Evolutionary conservation across 2,797 vertebrate species (phyloP), one percentile per base, ranked within the genome.

Genomic region (Philypnodon macrostomus): DNA sequence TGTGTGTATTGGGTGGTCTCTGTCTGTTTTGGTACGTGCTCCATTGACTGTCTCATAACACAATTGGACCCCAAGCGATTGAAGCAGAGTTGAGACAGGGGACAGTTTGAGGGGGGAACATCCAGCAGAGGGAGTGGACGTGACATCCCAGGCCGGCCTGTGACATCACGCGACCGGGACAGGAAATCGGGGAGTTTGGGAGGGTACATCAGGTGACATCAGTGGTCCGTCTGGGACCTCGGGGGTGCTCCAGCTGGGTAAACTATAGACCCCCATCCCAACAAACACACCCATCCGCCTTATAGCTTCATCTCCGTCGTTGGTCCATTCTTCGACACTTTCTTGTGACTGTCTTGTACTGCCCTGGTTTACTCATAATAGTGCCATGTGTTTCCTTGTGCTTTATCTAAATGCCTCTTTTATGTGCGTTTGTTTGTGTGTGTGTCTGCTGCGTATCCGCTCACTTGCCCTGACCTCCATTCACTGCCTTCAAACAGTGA

Each of bases 91-190:
- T 68, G 79, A 74, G 73, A 75, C 60, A 59, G 44, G 59, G 64
- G 46, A 51, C 45, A 38, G 34, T 21, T 9, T 10, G 5, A 54
- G 50, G 39, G 21, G 47, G 74, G 44, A 41, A 39, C 49, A n/a
- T n/a, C n/a, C n/a, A 49, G 30, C 3, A 14, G 53, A 55, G 63
- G 52, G 68, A 47, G 67, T 67, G 80, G 86, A 83, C 83, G 72
- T 88, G 87, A 91, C 85, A 89, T 88, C 85, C 78, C 84, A 86
- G 90, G 87, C 85, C 88, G 87, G 80, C 68, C 69, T 71, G 81
- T 90, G 87, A 90, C 86, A 88, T 90, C 87, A 88, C 79, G 68
- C 37, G 61, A 66, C 56, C 27, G 49, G 79, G 79, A 85, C 88
- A 87, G 89, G 89, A 91, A 86, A 78, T 70, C 38, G 35, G 83